Evolutionary conservation across 2,113 vertebrate species (phyloP).

Genomic region (Psittacula cyanocephala): DNA sequence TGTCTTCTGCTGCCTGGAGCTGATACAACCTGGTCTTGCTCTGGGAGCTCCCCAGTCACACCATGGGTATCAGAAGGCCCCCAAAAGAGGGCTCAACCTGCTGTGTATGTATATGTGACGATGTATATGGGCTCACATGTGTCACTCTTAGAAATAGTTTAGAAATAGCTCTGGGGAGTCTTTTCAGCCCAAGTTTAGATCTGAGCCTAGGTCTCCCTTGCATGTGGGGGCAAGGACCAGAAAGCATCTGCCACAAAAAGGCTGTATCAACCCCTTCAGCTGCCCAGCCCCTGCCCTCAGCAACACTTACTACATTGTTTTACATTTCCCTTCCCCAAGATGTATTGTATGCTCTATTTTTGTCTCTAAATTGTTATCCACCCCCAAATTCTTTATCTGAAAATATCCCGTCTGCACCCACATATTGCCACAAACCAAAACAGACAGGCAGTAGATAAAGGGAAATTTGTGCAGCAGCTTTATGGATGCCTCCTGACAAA

Average conservation of each 20-base stretch:
- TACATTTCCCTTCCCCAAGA: background rate
- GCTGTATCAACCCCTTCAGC: background rate
- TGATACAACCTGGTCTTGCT: background rate
- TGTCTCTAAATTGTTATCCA: background rate
- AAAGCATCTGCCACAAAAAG: background rate
- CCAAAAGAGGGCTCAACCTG: background rate
- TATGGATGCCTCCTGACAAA: background rate
- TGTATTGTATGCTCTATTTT: background rate
- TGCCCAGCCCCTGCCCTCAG: background rate
- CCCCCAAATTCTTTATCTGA: background rate
- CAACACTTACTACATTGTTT: background rate
- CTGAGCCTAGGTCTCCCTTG: background rate
- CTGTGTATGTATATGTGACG: rapidly evolving
- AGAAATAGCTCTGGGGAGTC: background rate
- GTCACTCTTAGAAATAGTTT: background rate
- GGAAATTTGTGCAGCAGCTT: background rate
- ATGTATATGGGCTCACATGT: rapidly evolving
- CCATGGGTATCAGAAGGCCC: background rate
- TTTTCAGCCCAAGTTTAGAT: background rate
- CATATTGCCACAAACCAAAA: background rate
- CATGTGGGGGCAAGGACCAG: background rate
- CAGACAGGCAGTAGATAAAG: background rate
- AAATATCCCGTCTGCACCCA: constrained; percentile 11
- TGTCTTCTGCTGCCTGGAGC: background rate
- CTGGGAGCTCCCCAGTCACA: rapidly evolving